Conservation (phyloP, 2,888 invertebrate species). For the Prenolepis imparis region DNA sequence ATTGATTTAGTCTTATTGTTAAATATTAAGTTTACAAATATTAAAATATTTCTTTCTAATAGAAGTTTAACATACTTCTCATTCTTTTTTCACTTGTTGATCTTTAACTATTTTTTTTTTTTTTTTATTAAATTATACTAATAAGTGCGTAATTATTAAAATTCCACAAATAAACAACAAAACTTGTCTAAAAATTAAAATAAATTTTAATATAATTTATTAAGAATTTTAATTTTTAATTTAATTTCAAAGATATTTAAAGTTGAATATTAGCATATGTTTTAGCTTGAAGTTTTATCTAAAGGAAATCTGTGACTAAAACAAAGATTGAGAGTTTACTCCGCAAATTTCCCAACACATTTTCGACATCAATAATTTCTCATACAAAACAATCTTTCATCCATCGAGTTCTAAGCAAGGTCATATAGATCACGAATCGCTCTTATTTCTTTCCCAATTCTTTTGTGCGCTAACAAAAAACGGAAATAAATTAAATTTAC, state of each 20-base stretch:
- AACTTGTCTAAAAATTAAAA: background rate
- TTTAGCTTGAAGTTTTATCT: background rate
- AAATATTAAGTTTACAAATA: too few relatives aligned
- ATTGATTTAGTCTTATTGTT: background rate
- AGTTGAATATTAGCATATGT: background rate
- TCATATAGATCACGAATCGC: background rate
- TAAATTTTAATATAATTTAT: background rate
- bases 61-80: background rate
- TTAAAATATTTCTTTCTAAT: background rate
- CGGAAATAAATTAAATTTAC: background rate
- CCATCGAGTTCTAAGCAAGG: background rate
- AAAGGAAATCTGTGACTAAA: background rate
- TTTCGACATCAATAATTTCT: background rate
- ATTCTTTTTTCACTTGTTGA: background rate
- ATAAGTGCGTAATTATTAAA: background rate
- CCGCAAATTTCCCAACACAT: background rate
- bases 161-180: background rate
- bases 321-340: background rate
- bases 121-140: background rate
- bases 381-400: background rate
- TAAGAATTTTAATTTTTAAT: background rate
- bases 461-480: background rate
- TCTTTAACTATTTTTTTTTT: background rate
- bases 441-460: background rate
- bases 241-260: background rate